Evolutionary conservation across 2,113 vertebrate genomes (phyloP), one percentile per base, ranked within the genome.

Genomic region (Neodon shergylaensis): DNA sequence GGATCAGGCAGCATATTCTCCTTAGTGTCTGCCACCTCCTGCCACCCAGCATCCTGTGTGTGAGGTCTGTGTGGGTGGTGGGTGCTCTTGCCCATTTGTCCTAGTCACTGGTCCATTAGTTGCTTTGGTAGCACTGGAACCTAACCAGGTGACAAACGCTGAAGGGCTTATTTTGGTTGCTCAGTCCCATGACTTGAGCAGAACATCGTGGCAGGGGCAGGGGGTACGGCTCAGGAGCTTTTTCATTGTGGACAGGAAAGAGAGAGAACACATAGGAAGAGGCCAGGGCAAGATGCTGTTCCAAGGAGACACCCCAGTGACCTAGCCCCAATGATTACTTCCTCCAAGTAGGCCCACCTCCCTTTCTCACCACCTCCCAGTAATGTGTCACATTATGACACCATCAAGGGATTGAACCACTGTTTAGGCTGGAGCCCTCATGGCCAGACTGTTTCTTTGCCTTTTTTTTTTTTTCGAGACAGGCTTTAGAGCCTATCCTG

Each of bases 61-160:
- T 4, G 42, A 44, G 13, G 8, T 0, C 39, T 0, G 1, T 21
- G 28, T 8, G 12, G 12, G 24, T 0, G n/a, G 33, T 0, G 6
- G n/a, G 93, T 0, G 1, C 65, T 13, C 2, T 19, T 3, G 7
- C 0, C 7, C 22, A 0, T 33, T 4, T 4, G 7, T 33, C 42
- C 70, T 52, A 33, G 0, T 10, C 16, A 28, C 11, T 1, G 73
- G 39, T 7, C 24, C 66, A 28, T 73, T 39, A 44, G 49, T 6
- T 58, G 68, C 36, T 88, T 28, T 39, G 8, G 14, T 3, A 21
- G 6, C 24, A 19, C 86, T 58, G 49, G 70, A 17, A 73, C 68
- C 70, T 19, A 68, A 42, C 19, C 33, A 54, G 7, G 16, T 4
- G n/a, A 54, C 68, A 28, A 28, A 42, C 3, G 9, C 47, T 39